Evolutionary conservation across 2,797 vertebrate species (phyloP).

Genomic region (Australoheros facetus): DNA sequence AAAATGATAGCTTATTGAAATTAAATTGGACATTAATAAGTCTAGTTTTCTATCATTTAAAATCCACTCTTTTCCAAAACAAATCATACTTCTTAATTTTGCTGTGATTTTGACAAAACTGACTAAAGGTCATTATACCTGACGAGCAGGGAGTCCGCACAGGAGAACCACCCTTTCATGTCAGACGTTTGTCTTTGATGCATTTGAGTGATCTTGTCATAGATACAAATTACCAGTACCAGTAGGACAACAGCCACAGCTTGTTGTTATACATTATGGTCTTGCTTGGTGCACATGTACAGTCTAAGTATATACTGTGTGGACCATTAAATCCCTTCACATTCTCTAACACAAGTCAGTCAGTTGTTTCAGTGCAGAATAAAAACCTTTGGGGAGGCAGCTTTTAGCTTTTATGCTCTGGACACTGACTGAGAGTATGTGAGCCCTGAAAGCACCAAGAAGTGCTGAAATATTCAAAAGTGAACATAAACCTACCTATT

Average conservation of each 20-base stretch:
- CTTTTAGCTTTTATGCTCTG: background rate
- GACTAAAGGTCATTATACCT: no score
- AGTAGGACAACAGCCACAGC: background rate
- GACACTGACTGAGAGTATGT: background rate
- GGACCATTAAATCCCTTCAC: background rate
- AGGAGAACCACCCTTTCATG: no score
- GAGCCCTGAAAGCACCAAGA: background rate
- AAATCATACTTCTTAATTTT: background rate
- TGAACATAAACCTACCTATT: background rate
- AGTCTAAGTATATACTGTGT: background rate
- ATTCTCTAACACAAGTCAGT: background rate
- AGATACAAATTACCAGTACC: background rate
- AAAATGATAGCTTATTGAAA: background rate
- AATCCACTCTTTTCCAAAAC: no score
- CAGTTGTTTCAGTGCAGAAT: background rate
- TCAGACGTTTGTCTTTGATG: background rate
- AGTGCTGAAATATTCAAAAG: background rate
- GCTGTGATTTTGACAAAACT: background rate
- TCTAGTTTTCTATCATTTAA: no score
- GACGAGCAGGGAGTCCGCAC: no score
- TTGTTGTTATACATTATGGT: background rate
- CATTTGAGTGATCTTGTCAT: background rate
- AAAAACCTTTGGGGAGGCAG: background rate
- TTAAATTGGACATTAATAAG: no score
- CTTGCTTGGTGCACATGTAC: background rate